Base-by-base conservation (phyloP, 2,113 vertebrate species). In the Calyptomena viridis region DNA sequence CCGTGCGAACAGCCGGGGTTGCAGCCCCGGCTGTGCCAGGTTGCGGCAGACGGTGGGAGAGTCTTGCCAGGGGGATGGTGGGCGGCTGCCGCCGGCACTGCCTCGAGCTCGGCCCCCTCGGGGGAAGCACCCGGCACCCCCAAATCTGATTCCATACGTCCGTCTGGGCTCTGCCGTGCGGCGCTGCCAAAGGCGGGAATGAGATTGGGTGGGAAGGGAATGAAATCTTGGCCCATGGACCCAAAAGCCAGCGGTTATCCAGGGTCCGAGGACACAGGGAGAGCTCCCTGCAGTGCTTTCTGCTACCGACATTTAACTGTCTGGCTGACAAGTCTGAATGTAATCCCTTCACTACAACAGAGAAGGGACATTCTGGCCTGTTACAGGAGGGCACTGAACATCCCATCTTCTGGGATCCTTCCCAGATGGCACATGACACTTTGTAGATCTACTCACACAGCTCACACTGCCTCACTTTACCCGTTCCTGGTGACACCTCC, bases 121-220 rank as follows among this genome's bases (percentile, higher is more conserved):
- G 69, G 73, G 81, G 52, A 58, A 93, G 74, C 84, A 89, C 82
- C 87, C n/a, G 30, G 88, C 86, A 66, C 85, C 94, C 90, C 90
- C 49, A 1, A 58, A 81, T 21, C 72, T 4, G 5, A 5, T 59
- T 86, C 12, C 1, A 3, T 42, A 21, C 5, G 0, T 37, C 40
- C 30, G 5, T 12, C 22, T 37, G 71, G 60, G 83, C 59, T 66
- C 14, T 39, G 72, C 2, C 1, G 31, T 12, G 17, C 4, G 15
- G 66, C 7, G 5, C 44, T 87, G 78, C 42, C 74, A 18, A 19
- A 46, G 53, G n/a, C n/a, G n/a, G n/a, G n/a, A n/a, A n/a, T n/a
- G n/a, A n/a, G n/a, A n/a, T n/a, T n/a, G 47, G 24, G 2, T 31
- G 46, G 0, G 5, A 50, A 58, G 42, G 35, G 42, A 67, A 52